Percentiles rank a stretch among this genome's conserved stretches.
Conservation (phyloP, 2,888 invertebrate genomes). For the Sialis fuliginosa region DNA sequence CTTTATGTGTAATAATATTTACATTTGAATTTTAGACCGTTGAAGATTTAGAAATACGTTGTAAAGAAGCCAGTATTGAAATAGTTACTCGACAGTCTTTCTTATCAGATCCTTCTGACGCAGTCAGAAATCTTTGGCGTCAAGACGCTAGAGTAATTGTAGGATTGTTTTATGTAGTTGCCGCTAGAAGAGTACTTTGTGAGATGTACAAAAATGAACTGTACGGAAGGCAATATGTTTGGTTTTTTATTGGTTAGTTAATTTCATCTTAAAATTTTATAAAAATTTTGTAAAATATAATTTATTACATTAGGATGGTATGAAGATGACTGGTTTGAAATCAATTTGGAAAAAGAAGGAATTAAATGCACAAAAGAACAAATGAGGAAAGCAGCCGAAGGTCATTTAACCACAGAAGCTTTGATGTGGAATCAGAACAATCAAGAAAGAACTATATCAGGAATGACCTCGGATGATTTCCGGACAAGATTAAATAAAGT, state of each 20-base stretch:
- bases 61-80: conserved; percentile 82
- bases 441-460: conserved; percentile 75
- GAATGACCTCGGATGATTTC: conserved; percentile 89
- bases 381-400: conserved; percentile 89
- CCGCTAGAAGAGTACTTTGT: conserved; percentile 89
- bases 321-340: conserved; percentile 97
- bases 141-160: conserved; percentile 97
- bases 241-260: conserved; percentile 91
- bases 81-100: conserved; percentile 95
- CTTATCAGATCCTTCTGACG: conserved; percentile 90
- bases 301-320: conserved; percentile 61
- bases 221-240: conserved; percentile 91
- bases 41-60: conserved; percentile 88
- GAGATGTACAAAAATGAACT: conserved; percentile 88
- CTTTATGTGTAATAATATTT: no score
- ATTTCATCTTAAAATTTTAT: conserved; percentile 3
- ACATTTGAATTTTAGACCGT: conserved; percentile 52
- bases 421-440: conserved; percentile 93
- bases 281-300: conserved; percentile 6
- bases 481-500: conserved; percentile 66
- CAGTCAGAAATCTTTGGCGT: conserved; percentile 80
- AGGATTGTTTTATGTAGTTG: conserved; percentile 95
- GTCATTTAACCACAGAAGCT: conserved; percentile 96
- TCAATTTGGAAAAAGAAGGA: conserved; percentile 66
- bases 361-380: conserved; percentile 86